Base-by-base conservation (phyloP, 1,140 invertebrate species). In the Pseudomyrmex cubaensis region DNA sequence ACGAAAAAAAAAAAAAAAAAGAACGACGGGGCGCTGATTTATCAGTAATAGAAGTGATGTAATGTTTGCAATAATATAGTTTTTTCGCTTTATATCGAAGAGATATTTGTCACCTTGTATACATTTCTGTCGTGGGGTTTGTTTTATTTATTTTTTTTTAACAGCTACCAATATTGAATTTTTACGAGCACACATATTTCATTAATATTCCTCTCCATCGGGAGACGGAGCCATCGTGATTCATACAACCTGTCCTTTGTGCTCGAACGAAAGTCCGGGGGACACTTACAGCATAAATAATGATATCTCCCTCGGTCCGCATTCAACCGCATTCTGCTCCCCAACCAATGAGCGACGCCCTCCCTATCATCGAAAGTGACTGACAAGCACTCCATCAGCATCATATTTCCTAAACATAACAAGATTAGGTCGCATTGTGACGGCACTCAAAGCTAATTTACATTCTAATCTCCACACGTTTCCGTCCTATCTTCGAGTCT, bases 351-450 rank as follows among this genome's bases (percentile, higher is more conserved):
- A 78, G 59, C 82, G 63, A 74, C 86, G 75, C 84, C 4, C 76
- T 87, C 74, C 52, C 80, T 89, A 89, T 85, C 87, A 87, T 54
- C 83, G 22, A 88, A 88, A 90, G 85, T 92, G 89, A 91, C 86
- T 89, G 91, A 92, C 91, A 91, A 89, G 84, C 85, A 84, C 86
- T 86, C 89, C 88, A 86, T 90, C 88, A 90, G 90, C 84, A 91
- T 92, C 91, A 91, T 92, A 92, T 91, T 93, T 93, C 90, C 90
- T 90, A 90, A 90, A 88, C 70, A 89, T 92, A 91, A 92, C 87
- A 87, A 92, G 90, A 93, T 93, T 92, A 93, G 86, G 87, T 86
- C 83, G 84, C 90, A 91, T 92, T 92, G 91, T 91, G 90, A 90
- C 86, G 83, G 75, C 77, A 82, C 84, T 91, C 85, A 48, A 85